Percentiles rank a stretch among this genome's conserved stretches.
phyloP scores from a whole-genome alignment of 2,797 vertebrate species.

The Sebastes glaucus region DNA sequence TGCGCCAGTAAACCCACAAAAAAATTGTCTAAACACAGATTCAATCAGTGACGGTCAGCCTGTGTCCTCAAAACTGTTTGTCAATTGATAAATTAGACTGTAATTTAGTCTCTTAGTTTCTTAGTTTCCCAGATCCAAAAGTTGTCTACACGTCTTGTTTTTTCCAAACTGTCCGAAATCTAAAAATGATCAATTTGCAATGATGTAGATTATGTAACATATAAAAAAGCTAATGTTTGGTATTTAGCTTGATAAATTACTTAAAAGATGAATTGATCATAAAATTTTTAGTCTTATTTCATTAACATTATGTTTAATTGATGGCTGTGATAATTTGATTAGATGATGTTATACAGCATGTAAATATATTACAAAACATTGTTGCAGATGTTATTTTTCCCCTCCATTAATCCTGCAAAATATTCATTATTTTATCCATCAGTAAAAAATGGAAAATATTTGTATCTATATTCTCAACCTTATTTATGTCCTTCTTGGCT shows the following conservation, averaged over 20 bases:
- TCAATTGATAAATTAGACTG: background rate
- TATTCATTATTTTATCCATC: background rate
- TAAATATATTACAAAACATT: background rate
- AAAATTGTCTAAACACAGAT: background rate
- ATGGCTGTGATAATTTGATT: background rate
- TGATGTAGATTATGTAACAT: background rate
- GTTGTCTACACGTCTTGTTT: background rate
- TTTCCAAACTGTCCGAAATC: background rate
- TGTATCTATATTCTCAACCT: background rate
- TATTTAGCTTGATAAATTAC: background rate
- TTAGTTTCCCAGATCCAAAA: no score
- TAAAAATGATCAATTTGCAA: background rate
- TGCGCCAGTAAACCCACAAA: background rate
- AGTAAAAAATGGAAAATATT: background rate
- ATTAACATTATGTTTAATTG: background rate
- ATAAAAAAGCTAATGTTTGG: background rate
- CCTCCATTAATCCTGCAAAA: background rate
- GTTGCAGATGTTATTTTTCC: background rate
- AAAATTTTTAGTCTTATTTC: background rate
- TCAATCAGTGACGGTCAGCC: background rate
- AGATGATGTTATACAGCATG: background rate
- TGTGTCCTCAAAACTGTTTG: background rate
- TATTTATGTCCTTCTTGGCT: conserved; percentile 21
- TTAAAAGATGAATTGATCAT: background rate
- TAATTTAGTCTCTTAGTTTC: background rate